Percentiles rank a stretch among this genome's conserved stretches.
Conservation (phyloP, 2,888 invertebrate species). For the Oligia fasciuncula region DNA sequence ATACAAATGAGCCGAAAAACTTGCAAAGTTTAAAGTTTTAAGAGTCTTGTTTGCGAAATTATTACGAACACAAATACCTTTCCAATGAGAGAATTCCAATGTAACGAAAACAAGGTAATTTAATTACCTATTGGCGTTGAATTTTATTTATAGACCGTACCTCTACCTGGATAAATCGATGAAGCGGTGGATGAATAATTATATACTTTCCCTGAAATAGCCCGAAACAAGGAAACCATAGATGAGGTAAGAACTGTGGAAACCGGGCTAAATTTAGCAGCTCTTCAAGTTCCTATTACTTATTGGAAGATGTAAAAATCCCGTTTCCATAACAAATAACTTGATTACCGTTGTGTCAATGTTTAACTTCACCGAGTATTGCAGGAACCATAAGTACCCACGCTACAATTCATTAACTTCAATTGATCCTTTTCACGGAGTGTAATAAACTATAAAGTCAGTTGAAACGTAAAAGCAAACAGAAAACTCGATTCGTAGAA, state of each 20-base stretch:
- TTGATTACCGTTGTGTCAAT: too few species aligned
- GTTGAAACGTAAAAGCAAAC: slow-evolving; percentile 32
- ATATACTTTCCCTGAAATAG: neutral
- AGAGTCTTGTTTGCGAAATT: slow-evolving; percentile 1
- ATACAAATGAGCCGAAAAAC: neutral
- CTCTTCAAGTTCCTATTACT: neutral
- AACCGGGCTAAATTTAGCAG: slow-evolving; percentile 14
- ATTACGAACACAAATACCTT: neutral
- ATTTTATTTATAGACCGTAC: slow-evolving; percentile 7
- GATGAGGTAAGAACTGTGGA: neutral
- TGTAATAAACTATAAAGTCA: slow-evolving; percentile 19
- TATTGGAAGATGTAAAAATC: neutral
- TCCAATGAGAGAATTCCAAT: neutral
- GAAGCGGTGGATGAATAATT: neutral
- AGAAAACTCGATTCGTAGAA: slow-evolving; percentile 15
- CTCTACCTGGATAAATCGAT: neutral
- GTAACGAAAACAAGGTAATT: neutral
- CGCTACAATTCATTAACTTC: neutral
- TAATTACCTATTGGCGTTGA: neutral
- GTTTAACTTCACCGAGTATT: slow-evolving; percentile 7
- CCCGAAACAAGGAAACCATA: neutral
- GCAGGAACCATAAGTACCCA: neutral
- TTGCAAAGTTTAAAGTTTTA: too few species aligned
- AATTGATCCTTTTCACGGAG: slow-evolving; percentile 11
- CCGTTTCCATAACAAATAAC: neutral